Evolutionary conservation across 2,888 invertebrate genomes (phyloP).

Genomic region (Zhuqinia jingwanae): DNA sequence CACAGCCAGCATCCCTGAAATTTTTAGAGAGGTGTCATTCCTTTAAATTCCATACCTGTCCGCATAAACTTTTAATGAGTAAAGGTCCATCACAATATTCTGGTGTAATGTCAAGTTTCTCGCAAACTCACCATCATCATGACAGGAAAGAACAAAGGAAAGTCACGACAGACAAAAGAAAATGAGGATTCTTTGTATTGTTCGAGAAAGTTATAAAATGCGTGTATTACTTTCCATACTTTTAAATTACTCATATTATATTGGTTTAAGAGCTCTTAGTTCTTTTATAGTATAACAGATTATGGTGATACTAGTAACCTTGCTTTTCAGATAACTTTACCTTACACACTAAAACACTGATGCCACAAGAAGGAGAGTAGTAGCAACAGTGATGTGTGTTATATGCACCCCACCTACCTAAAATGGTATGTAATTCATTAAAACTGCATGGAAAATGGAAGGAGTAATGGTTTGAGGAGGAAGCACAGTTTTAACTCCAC

Average conservation of each 20-base stretch:
- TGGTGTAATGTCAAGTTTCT: background rate
- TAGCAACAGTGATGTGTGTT: no score
- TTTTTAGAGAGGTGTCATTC: no score
- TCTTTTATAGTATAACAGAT: background rate
- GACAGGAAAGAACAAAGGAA: background rate
- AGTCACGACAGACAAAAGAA: background rate
- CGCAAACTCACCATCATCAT: background rate
- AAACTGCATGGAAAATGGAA: conserved; percentile 27
- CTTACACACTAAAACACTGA: no score
- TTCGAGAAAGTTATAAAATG: no score
- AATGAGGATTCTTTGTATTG: no score
- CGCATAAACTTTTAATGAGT: conserved; percentile 2
- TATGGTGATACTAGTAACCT: background rate
- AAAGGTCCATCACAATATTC: background rate
- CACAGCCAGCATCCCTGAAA: background rate
- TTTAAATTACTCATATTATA: no score
- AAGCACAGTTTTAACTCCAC: background rate
- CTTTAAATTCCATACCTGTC: background rate
- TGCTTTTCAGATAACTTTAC: background rate
- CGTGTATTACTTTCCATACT: no score
- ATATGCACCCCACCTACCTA: no score
- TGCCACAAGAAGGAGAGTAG: no score
- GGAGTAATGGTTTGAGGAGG: background rate
- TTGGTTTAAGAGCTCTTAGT: background rate
- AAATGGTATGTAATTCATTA: conserved; percentile 15